Evolutionary conservation across 1,140 invertebrate species (phyloP).

Genomic region (Ladona fulva): DNA sequence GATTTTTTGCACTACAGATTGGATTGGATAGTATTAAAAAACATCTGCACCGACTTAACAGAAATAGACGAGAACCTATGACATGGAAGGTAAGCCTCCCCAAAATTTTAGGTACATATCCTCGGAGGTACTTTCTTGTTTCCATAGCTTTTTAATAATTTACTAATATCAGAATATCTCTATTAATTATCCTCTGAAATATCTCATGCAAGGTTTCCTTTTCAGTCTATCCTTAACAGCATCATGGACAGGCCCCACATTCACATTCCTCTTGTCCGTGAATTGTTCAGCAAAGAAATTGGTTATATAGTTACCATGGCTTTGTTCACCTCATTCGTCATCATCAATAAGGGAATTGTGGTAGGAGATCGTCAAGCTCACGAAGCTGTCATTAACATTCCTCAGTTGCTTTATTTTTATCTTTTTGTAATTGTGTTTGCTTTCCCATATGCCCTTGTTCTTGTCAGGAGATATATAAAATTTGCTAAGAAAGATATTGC

Average conservation of each 20-base stretch:
- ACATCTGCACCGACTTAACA: background rate
- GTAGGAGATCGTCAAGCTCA: conserved; percentile 87
- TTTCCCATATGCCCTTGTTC: conserved; percentile 49
- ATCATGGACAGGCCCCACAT: background rate
- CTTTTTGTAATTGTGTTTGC: conserved; percentile 60
- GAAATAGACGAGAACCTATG: no score
- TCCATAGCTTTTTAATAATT: no score
- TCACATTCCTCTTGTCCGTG: background rate
- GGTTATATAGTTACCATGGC: conserved; percentile 39
- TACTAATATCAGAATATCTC: no score
- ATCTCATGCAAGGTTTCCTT: background rate
- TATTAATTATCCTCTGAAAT: no score
- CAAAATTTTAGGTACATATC: no score
- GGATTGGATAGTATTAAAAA: conserved; percentile 18
- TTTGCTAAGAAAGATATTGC: conserved; percentile 29
- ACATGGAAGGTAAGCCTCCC: no score
- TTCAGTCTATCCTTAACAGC: background rate
- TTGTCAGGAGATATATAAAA: conserved; percentile 29
- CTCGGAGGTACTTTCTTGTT: no score
- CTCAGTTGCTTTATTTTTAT: conserved; percentile 85
- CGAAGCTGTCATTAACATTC: conserved; percentile 65
- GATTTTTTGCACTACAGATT: conserved; percentile 52
- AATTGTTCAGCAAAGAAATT: background rate
- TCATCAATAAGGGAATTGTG: conserved; percentile 75
- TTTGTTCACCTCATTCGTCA: conserved; percentile 61